Conservation (phyloP, 2,797 vertebrate genomes). For the Premnoplex brunnescens region DNA sequence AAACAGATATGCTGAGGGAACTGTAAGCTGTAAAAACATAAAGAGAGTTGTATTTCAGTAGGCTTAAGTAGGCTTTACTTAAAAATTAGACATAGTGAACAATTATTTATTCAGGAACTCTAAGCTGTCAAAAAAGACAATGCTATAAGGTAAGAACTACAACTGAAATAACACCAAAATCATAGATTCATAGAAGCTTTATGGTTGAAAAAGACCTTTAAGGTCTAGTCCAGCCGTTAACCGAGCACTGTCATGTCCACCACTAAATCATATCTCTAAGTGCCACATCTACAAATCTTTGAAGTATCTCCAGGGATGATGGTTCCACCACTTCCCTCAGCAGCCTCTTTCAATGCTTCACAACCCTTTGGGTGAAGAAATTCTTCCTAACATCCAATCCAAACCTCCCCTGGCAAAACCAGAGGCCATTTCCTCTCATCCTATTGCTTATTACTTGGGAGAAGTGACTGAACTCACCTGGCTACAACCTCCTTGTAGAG, state of each 20-base stretch:
- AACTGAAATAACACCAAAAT: not conserved
- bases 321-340: not conserved
- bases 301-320: not conserved
- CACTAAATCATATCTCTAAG: not conserved
- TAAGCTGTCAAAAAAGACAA: not conserved
- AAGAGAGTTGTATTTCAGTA: not conserved
- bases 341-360: not conserved
- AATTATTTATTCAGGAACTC: not conserved
- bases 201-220: not conserved
- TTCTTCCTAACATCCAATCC: not conserved
- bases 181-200: not conserved
- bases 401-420: not conserved
- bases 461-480: accelerated
- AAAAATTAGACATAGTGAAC: not conserved
- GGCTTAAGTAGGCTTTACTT: not conserved
- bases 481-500: too few relatives aligned
- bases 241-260: not conserved
- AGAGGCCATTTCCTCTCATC: not conserved
- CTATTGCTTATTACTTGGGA: not conserved
- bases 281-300: not conserved
- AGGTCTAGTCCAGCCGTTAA: not conserved
- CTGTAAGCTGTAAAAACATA: not conserved
- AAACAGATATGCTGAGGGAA: not conserved
- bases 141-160: not conserved
- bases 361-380: not conserved